Conservation (phyloP, 2,113 vertebrate genomes). For the Myotis yumanensis region DNA sequence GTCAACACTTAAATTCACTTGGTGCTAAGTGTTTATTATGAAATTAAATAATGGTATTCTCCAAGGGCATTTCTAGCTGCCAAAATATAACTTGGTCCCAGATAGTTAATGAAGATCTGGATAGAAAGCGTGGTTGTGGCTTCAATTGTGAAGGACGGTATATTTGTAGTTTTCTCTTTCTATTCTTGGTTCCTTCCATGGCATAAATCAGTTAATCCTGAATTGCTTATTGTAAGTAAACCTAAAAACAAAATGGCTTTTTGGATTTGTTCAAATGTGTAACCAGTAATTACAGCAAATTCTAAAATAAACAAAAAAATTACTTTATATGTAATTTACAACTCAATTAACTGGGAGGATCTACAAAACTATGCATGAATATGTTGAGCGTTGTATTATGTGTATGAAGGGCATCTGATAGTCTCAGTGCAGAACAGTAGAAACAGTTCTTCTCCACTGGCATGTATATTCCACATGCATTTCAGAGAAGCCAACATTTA, state of each 20-base stretch:
- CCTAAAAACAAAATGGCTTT: neutral
- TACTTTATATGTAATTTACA: constrained; percentile 40
- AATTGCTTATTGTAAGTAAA: constrained; percentile 36
- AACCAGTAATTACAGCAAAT: constrained; percentile 28
- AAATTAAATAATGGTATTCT: neutral
- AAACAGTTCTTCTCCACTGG: neutral
- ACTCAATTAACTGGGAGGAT: neutral
- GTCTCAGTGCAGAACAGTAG: neutral
- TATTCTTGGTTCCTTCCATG: neutral
- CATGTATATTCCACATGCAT: neutral
- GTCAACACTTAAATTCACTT: neutral
- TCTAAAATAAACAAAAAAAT: constrained; percentile 56
- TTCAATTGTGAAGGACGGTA: neutral
- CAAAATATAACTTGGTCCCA: neutral
- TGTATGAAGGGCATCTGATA: neutral
- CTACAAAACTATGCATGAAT: neutral
- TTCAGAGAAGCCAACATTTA: neutral
- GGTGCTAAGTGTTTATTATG: neutral
- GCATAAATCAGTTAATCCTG: neutral
- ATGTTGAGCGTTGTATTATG: neutral
- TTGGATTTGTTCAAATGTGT: constrained; percentile 6
- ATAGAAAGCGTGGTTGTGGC: neutral
- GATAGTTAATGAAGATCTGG: neutral
- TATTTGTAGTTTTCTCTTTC: neutral
- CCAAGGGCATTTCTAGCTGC: neutral